phyloP scores from a whole-genome alignment of 2,797 vertebrate genomes.

The Poeciliopsis gracilis region DNA sequence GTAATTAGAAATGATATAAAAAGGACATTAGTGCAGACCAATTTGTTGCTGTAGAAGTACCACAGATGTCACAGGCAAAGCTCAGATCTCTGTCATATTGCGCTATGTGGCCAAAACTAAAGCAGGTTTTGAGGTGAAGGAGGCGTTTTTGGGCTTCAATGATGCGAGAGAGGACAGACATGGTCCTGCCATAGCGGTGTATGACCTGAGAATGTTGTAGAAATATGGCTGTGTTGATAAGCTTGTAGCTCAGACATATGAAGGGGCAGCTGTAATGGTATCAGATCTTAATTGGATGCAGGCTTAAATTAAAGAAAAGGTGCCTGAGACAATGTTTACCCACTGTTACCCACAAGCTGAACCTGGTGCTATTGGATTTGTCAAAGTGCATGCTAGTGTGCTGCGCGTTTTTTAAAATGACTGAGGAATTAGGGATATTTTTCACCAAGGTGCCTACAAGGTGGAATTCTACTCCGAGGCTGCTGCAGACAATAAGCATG shows the following conservation, averaged over 20 bases:
- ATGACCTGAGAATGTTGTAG: slow-evolving; percentile 10
- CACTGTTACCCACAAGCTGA: slow-evolving; percentile 34
- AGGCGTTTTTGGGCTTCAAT: slow-evolving; percentile 33
- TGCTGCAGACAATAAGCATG: background rate
- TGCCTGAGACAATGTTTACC: slow-evolving; percentile 16
- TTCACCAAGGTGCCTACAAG: background rate
- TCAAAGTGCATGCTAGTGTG: slow-evolving; percentile 16
- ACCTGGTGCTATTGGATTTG: slow-evolving; percentile 36
- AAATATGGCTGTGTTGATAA: slow-evolving; percentile 17
- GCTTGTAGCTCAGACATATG: slow-evolving; percentile 1
- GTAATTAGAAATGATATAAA: background rate
- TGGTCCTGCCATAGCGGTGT: background rate
- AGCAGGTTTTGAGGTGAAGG: background rate
- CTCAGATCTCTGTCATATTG: background rate
- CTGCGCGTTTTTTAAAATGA: slow-evolving; percentile 1
- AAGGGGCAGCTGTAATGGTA: slow-evolving; percentile 20
- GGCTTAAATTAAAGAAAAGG: background rate
- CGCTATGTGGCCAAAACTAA: slow-evolving; percentile 5
- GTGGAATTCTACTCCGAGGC: background rate
- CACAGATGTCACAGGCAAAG: slow-evolving; percentile 11
- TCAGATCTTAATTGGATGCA: slow-evolving; percentile 34
- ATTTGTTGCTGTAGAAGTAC: background rate
- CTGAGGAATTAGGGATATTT: slow-evolving; percentile 15
- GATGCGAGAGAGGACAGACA: slow-evolving; percentile 9
- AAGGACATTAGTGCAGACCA: background rate